A percentile compares a stretch with the other conserved stretches of the same genome.
These are phyloP conservation scores for Cataglyphis albicans DNA, from an alignment of 2,888 invertebrate species.

Conservation along the genomic window DNA sequence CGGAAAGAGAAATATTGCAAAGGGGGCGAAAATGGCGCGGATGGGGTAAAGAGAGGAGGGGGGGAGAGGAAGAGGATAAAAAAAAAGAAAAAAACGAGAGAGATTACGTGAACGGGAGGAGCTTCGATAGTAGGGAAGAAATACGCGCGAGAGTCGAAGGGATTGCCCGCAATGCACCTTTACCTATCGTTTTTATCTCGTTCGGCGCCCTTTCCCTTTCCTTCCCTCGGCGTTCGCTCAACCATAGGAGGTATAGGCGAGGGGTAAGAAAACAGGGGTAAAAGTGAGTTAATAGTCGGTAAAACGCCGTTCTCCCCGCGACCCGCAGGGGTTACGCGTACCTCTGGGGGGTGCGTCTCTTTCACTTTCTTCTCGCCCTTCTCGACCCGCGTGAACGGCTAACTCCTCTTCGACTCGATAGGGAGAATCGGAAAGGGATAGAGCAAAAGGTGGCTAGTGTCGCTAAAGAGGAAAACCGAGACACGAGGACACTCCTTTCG, in stretches of 20 bases:
- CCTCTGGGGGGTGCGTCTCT: constrained; percentile 54
- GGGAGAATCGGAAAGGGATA: constrained; percentile 50
- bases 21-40: constrained; percentile 12
- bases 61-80: constrained; percentile 33
- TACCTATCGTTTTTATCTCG: constrained; percentile 66
- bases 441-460: constrained; percentile 37
- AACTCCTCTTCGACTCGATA: constrained; percentile 57
- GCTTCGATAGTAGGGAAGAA: constrained; percentile 66
- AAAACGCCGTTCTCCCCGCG: constrained; percentile 85
- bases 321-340: constrained; percentile 78
- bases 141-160: constrained; percentile 75
- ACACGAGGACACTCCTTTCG: constrained; percentile 78
- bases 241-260: constrained; percentile 29
- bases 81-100: constrained; percentile 60
- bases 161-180: constrained; percentile 61
- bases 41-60: too few species aligned
- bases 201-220: constrained; percentile 43
- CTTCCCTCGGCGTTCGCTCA: not conserved
- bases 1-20: constrained; percentile 48
- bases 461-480: constrained; percentile 65
- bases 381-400: constrained; percentile 53
- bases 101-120: constrained; percentile 77
- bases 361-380: constrained; percentile 53
- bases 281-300: constrained; percentile 86
- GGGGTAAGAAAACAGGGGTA: constrained; percentile 82